These are phyloP conservation scores for Xerus inauris DNA, from an alignment of 2,113 vertebrate genomes.

Conservation along the genomic window DNA sequence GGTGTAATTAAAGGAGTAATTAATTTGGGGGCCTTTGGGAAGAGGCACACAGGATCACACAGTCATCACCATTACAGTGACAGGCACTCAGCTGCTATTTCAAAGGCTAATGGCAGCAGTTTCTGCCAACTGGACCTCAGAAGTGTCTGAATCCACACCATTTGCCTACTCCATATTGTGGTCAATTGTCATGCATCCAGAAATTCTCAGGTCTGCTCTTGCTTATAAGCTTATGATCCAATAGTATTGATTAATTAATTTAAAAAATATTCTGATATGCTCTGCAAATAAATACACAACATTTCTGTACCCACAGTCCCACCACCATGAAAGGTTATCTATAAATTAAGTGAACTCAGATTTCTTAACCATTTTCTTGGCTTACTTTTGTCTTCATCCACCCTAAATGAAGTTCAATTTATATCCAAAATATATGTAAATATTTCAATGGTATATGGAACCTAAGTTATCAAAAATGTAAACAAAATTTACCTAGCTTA, in stretches of 20 bases:
- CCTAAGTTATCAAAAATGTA: slow-evolving; percentile 72
- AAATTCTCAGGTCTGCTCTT: not conserved
- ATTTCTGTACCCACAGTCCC: not conserved
- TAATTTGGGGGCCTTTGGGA: not conserved
- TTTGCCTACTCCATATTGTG: not conserved
- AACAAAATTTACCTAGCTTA: slow-evolving; percentile 64
- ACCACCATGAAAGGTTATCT: not conserved
- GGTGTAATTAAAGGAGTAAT: not conserved
- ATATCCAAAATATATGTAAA: slow-evolving; percentile 75
- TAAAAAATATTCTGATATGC: not conserved
- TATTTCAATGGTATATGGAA: slow-evolving; percentile 47
- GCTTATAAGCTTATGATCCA: not conserved
- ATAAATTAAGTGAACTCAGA: slow-evolving; percentile 14
- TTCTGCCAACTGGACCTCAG: not conserved
- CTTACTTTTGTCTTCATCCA: slow-evolving; percentile 17
- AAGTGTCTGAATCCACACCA: not conserved
- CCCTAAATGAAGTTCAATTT: slow-evolving; percentile 53
- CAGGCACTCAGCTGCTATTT: not conserved
- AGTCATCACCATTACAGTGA: not conserved
- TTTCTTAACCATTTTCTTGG: slow-evolving; percentile 43
- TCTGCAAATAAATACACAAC: slow-evolving; percentile 33
- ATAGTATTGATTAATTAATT: not conserved
- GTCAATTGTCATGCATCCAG: not conserved
- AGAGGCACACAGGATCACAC: not conserved
- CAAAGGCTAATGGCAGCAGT: not conserved